A percentile compares a stretch with the other conserved stretches of the same genome.
These are phyloP conservation scores for Sorex maritimensis DNA, from an alignment of 2,797 vertebrate species.

Conservation along the genomic window DNA sequence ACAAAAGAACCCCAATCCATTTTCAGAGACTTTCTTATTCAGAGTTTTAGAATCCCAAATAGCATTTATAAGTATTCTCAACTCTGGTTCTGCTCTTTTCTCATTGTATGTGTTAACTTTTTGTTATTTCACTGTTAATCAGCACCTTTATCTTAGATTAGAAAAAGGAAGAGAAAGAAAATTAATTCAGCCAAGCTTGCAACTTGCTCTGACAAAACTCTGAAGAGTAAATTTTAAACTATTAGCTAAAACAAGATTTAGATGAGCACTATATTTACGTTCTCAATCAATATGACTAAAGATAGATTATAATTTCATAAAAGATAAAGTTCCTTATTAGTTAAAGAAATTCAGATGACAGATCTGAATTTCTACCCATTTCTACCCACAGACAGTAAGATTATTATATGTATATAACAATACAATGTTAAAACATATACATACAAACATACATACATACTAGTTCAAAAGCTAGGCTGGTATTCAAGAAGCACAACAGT, in stretches of 20 bases:
- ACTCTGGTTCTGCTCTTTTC: slow-evolving; percentile 50
- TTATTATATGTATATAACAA: slow-evolving; percentile 25
- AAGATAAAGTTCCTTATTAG: slow-evolving; percentile 59
- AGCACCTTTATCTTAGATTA: slow-evolving; percentile 71
- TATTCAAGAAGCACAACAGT: background rate
- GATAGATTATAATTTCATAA: slow-evolving; percentile 33
- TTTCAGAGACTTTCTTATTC: slow-evolving; percentile 65
- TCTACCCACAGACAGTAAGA: slow-evolving; percentile 22
- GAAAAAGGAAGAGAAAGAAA: slow-evolving; percentile 64
- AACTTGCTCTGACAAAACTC: slow-evolving; percentile 54
- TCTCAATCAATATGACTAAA: slow-evolving; percentile 35
- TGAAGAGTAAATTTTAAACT: slow-evolving; percentile 44
- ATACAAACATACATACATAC: background rate
- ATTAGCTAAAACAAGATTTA: slow-evolving; percentile 52
- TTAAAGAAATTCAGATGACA: slow-evolving; percentile 47
- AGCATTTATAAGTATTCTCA: slow-evolving; percentile 65
- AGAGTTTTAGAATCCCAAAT: slow-evolving; percentile 29
- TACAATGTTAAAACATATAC: background rate
- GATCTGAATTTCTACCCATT: slow-evolving; percentile 38
- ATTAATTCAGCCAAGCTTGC: slow-evolving; percentile 58
- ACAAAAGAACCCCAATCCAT: slow-evolving; percentile 39
- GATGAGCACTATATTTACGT: slow-evolving; percentile 16
- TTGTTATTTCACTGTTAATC: slow-evolving; percentile 68
- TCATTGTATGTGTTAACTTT: slow-evolving; percentile 70
- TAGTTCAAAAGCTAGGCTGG: background rate